Evolutionary conservation across 2,797 vertebrate species (phyloP), one percentile per base, ranked within the genome.

Genomic region (Odontamblyopus rebecca): DNA sequence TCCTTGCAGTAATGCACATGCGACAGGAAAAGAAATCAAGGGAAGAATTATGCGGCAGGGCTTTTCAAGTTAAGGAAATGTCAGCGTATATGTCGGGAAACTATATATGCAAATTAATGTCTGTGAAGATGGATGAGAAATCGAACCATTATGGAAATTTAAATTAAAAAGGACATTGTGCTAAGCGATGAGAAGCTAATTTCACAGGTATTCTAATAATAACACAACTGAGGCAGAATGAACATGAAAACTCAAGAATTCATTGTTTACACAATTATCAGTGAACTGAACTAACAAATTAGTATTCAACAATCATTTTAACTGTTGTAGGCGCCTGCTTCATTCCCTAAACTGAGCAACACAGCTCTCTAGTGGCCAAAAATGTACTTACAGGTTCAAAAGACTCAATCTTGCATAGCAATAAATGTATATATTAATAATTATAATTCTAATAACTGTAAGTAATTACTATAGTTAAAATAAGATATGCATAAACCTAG

Each of bases 41-140:
- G 81, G 79, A 89, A 82, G 72, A 79, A 88, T 87, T 83, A 77
- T 86, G 77, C 51, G 74, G 57, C 67, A n/a, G 61, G 63, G 61
- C 70, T 82, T 82, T 69, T 81, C 81, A 69, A 78, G 67, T 38
- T 6, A 75, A 70, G 83, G 79, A 82, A 80, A 85, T 77, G 50
- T 77, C 75, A n/a, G 66, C 65, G 73, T 71, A 72, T 78, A 18
- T 80, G 78, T 79, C 73, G 75, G 72, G 64, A 83, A 84, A 85
- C 85, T 70, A 84, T 82, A 63, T 74, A 85, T 85, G 81, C 78
- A 89, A 90, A 89, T 82, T 56, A 60, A 85, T 80, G 69, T 48
- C 41, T 70, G 23, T 1, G 73, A 87, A 89, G 88, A 90, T 85
- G 68, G 85, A 89, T 85, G 82, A 68, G 50, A 74, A 81, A 66